Conservation (phyloP, 2,888 invertebrate genomes). For the Drosophila anomalata region DNA sequence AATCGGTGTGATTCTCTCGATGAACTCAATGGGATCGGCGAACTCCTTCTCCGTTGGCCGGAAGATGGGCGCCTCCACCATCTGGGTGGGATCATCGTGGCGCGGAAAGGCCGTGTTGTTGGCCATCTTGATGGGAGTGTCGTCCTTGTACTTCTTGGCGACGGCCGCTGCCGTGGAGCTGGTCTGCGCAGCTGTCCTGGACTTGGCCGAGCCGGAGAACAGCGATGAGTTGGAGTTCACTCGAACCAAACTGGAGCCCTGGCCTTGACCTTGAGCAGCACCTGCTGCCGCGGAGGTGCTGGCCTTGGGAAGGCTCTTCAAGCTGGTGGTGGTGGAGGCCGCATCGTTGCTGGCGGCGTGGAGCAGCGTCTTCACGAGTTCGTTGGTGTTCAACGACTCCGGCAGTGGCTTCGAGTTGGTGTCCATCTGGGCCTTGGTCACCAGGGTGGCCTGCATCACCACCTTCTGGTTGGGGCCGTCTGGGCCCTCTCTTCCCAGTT, state of each 20-base stretch:
- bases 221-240: conserved; percentile 83
- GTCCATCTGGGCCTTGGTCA: conserved; percentile 86
- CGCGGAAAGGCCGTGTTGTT: conserved; percentile 85
- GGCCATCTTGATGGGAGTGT: conserved; percentile 83
- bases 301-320: conserved; percentile 52
- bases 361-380: conserved; percentile 82
- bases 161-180: conserved; percentile 66
- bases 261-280: conserved; percentile 26
- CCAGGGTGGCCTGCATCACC: conserved; percentile 87
- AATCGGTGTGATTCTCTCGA: conserved; percentile 90
- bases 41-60: conserved; percentile 93
- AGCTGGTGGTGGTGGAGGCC: conserved; percentile 34
- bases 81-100: conserved; percentile 84
- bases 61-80: conserved; percentile 91
- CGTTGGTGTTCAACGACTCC: conserved; percentile 82
- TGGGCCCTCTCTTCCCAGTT: conserved; percentile 87
- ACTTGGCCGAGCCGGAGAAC: conserved; percentile 83
- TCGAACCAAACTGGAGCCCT: conserved; percentile 68
- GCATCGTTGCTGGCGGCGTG: conserved; percentile 60
- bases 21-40: conserved; percentile 93
- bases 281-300: conserved; percentile 58
- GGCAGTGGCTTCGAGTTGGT: conserved; percentile 82
- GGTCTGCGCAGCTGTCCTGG: conserved; percentile 64
- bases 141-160: conserved; percentile 83
- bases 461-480: conserved; percentile 87